Evolutionary conservation across 2,797 vertebrate species (phyloP).

Genomic region (Delichon dasypus): DNA sequence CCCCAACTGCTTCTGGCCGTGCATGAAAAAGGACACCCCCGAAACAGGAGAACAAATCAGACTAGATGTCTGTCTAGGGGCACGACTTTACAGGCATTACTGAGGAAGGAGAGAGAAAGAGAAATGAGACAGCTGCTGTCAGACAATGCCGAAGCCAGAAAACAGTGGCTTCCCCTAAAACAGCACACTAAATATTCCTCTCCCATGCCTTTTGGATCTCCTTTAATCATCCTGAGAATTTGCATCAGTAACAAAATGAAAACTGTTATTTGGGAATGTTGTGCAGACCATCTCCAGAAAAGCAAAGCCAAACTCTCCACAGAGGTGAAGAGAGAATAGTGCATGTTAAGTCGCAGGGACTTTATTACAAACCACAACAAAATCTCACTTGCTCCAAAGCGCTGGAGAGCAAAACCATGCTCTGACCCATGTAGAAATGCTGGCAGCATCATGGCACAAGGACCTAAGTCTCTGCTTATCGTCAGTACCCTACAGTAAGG

Average conservation of each 20-base stretch:
- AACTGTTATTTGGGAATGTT: not conserved
- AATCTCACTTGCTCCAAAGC: not conserved
- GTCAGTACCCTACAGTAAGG: fast-evolving
- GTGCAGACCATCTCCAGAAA: not conserved
- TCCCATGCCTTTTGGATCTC: not conserved
- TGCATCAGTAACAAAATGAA: not conserved
- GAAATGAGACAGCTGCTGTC: conserved; percentile 30
- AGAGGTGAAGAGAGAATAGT: not conserved
- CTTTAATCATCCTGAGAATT: not conserved
- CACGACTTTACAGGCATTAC: not conserved
- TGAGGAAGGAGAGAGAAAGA: not conserved
- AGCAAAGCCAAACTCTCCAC: not conserved
- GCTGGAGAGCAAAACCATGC: not conserved
- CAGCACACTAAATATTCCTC: not conserved
- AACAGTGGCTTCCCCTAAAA: not conserved
- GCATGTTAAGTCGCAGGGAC: not conserved
- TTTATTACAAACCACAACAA: not conserved
- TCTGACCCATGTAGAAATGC: not conserved
- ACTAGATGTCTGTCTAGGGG: not conserved
- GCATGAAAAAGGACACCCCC: conserved; percentile 37
- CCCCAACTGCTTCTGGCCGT: not conserved
- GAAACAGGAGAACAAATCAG: not conserved
- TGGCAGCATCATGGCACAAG: fast-evolving
- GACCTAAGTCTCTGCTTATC: not conserved
- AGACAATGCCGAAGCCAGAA: not conserved